These are phyloP conservation scores for Scytalopus superciliaris DNA, from an alignment of 2,113 vertebrate genomes.

Conservation along the genomic window DNA sequence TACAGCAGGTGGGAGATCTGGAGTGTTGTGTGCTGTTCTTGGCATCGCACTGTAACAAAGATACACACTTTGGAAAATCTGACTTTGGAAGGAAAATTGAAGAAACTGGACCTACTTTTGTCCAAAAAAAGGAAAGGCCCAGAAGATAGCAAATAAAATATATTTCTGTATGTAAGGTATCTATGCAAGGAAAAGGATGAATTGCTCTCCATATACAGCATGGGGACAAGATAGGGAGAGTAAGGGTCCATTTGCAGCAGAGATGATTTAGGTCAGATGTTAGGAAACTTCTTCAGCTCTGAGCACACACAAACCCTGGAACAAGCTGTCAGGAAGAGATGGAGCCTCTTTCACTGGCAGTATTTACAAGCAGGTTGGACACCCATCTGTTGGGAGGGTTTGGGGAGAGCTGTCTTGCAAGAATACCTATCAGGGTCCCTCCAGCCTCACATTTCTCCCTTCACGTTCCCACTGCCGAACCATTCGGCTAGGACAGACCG, in stretches of 20 bases:
- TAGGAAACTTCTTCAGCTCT: conserved; percentile 19
- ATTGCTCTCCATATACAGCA: neutral
- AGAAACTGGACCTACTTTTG: neutral
- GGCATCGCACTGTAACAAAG: neutral
- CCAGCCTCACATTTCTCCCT: conserved; percentile 35
- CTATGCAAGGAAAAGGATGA: neutral
- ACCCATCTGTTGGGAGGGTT: conserved; percentile 52
- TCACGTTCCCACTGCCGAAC: neutral
- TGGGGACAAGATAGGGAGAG: neutral
- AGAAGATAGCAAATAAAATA: neutral
- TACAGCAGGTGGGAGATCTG: neutral
- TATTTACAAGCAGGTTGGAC: conserved; percentile 50
- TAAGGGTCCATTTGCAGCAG: neutral
- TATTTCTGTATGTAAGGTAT: neutral
- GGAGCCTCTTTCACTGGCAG: conserved; percentile 38
- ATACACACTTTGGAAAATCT: neutral
- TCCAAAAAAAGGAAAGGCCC: neutral
- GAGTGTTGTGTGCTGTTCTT: accelerated
- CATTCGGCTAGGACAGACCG: conserved; percentile 25
- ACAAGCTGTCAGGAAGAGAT: neutral
- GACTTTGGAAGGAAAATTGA: conserved; percentile 3
- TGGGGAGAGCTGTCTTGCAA: conserved; percentile 16
- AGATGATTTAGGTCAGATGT: conserved; percentile 32
- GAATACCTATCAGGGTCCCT: conserved; percentile 22
- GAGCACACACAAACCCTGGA: neutral